Conservation (phyloP, 2,797 vertebrate species). For the Graptemys geographica region DNA sequence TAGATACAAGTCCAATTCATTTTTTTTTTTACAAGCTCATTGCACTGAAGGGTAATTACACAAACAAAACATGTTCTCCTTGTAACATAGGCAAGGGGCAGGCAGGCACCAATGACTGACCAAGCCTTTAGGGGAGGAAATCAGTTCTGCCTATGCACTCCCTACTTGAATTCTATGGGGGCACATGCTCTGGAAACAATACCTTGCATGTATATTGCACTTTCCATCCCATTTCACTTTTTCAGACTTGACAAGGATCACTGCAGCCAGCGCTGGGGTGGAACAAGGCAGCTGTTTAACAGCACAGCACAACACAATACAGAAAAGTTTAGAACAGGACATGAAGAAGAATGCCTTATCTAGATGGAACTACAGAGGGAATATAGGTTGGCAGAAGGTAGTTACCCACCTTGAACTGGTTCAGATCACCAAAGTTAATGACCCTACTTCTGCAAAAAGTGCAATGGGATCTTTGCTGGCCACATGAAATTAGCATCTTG, state of each 20-base stretch:
- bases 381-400: neutral
- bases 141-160: neutral
- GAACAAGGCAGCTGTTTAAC: neutral
- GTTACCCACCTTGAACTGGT: neutral
- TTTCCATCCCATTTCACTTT: neutral
- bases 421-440: neutral
- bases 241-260: neutral
- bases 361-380: neutral
- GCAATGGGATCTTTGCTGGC: neutral
- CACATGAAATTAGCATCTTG: neutral
- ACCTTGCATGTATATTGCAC: neutral
- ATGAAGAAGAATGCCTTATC: neutral
- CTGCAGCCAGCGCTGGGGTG: neutral
- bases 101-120: neutral
- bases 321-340: neutral
- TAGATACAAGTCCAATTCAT: neutral
- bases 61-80: neutral
- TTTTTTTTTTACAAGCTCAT: accelerated
- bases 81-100: neutral
- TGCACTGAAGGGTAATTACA: accelerated
- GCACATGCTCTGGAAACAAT: neutral
- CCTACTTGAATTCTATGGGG: neutral
- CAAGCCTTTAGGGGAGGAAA: neutral
- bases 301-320: neutral
- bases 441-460: neutral